Conservation (phyloP, 2,888 invertebrate genomes). For the Tipula lateralis region DNA sequence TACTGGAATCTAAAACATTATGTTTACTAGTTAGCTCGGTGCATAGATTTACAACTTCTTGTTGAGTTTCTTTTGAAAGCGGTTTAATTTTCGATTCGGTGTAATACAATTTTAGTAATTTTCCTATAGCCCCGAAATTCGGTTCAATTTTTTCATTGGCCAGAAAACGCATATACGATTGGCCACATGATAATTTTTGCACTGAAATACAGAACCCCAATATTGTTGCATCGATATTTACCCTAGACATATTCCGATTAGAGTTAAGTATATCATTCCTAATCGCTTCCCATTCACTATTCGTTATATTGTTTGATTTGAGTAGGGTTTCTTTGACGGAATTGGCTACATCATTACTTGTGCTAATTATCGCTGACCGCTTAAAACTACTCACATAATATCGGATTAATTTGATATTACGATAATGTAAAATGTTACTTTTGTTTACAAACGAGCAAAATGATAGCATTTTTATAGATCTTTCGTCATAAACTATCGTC, state of each 20-base stretch:
- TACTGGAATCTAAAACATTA: constrained; percentile 56
- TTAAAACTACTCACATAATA: constrained; percentile 19
- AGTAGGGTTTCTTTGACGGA: background rate
- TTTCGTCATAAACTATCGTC: background rate
- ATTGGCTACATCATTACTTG: background rate
- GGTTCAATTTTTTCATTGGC: constrained; percentile 50
- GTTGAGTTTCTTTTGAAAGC: constrained; percentile 49
- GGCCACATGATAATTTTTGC: constrained; percentile 52
- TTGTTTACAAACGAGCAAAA: background rate
- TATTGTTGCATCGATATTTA: constrained; percentile 59
- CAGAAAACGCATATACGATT: constrained; percentile 57
- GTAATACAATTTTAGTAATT: constrained; percentile 55
- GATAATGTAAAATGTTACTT: background rate
- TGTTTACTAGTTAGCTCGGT: constrained; percentile 52
- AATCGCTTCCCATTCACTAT: background rate
- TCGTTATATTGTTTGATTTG: background rate
- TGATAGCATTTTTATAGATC: background rate
- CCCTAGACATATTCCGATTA: constrained; percentile 25
- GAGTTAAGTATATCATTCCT: background rate
- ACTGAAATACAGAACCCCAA: constrained; percentile 51
- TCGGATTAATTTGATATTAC: background rate
- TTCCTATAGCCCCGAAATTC: constrained; percentile 56
- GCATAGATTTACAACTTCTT: constrained; percentile 54
- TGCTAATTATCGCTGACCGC: background rate
- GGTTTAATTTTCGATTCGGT: constrained; percentile 41